phyloP scores from a whole-genome alignment of 1,140 invertebrate genomes.

The Calosoma granatense region DNA sequence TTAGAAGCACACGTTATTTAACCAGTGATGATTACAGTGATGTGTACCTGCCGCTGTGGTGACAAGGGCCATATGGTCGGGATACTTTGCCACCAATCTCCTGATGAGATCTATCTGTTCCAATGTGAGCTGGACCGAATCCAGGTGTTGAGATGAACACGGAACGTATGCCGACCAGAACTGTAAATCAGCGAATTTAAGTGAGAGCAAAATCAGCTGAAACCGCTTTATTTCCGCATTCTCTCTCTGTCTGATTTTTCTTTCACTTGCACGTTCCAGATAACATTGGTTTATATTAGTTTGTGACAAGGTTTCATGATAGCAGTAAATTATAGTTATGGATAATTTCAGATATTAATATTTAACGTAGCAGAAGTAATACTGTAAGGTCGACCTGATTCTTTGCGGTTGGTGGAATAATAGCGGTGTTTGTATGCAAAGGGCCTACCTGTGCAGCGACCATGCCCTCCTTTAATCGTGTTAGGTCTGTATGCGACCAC shows the following conservation, averaged over 20 bases:
- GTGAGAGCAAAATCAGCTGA: background rate
- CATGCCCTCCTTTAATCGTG: conserved; percentile 64
- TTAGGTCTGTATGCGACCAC: conserved; percentile 85
- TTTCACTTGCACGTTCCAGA: no score
- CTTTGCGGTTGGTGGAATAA: no score
- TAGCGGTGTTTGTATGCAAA: no score
- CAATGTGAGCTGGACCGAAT: conserved; percentile 73
- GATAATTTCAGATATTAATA: no score
- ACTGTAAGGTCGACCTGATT: no score
- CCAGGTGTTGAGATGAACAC: conserved; percentile 73
- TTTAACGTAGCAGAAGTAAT: no score
- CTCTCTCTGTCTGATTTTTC: no score
- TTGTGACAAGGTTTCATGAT: no score
- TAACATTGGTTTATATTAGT: no score
- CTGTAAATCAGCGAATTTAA: conserved; percentile 48
- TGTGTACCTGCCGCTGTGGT: conserved; percentile 59
- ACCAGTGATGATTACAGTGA: no score
- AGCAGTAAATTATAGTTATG: no score
- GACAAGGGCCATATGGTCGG: conserved; percentile 65
- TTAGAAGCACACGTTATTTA: no score
- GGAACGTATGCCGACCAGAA: conserved; percentile 84
- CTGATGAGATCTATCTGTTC: conserved; percentile 83
- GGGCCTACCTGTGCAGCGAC: conserved; percentile 79
- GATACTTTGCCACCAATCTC: conserved; percentile 69
- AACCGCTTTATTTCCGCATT: background rate